phyloP scores from a whole-genome alignment of 2,888 invertebrate species.

The Lepeophtheirus nordmannii region DNA sequence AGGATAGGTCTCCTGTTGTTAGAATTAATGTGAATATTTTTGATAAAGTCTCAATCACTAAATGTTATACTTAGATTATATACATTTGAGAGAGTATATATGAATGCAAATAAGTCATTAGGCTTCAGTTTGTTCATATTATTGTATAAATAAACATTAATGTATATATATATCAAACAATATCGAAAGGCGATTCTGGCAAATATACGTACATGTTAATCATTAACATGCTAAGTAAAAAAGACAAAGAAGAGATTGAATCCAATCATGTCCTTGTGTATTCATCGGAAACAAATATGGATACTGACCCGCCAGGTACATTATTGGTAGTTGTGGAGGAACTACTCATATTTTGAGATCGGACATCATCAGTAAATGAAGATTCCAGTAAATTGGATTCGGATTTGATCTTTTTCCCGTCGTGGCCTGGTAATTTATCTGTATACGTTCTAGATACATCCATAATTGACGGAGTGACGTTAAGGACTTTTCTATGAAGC shows the following conservation, averaged over 20 bases:
- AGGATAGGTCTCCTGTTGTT: too few relatives aligned
- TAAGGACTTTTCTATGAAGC: background rate
- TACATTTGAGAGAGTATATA: too few relatives aligned
- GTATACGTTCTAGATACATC: background rate
- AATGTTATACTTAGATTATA: too few relatives aligned
- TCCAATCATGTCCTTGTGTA: background rate
- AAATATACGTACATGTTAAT: too few relatives aligned
- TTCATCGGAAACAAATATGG: background rate
- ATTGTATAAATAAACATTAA: too few relatives aligned
- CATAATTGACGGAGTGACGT: background rate
- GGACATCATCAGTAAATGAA: background rate
- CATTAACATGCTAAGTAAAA: background rate
- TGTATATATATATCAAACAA: too few relatives aligned
- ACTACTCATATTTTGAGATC: background rate
- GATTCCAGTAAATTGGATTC: background rate
- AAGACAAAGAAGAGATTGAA: background rate
- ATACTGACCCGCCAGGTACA: background rate
- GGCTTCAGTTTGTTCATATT: too few relatives aligned
- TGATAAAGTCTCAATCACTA: too few relatives aligned
- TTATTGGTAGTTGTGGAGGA: background rate
- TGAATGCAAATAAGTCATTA: too few relatives aligned
- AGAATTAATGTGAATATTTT: too few relatives aligned
- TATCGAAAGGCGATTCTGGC: too few relatives aligned
- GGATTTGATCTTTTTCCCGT: background rate
- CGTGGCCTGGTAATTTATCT: background rate